These are phyloP conservation scores for Nipponacmea schrenckii DNA, from an alignment of 2,888 invertebrate genomes.

Conservation along the genomic window DNA sequence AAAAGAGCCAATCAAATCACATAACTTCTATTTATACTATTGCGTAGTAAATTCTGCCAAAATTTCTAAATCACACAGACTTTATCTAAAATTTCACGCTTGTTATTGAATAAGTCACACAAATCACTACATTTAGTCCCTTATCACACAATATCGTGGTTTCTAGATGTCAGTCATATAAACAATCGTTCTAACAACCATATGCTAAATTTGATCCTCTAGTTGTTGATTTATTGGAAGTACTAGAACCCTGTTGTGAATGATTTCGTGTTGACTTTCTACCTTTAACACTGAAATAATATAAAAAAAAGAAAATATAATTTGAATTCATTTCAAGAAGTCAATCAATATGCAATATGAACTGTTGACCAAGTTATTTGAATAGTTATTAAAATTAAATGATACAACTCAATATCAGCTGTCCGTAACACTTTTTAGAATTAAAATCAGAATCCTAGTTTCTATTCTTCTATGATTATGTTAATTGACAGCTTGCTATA, in stretches of 20 bases:
- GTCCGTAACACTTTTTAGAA: neutral
- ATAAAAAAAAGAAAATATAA: slow-evolving; percentile 1
- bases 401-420: too few relatives aligned
- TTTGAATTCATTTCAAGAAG: neutral
- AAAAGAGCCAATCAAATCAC: neutral
- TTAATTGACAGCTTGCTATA: too few relatives aligned
- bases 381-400: neutral
- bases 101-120: too few relatives aligned
- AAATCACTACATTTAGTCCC: too few relatives aligned
- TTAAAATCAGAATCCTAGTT: too few relatives aligned
- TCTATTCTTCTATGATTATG: too few relatives aligned
- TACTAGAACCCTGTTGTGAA: slow-evolving; percentile 22
- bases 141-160: too few relatives aligned
- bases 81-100: too few relatives aligned
- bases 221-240: slow-evolving; percentile 17
- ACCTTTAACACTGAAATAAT: slow-evolving; percentile 30
- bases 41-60: neutral
- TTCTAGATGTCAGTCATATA: too few relatives aligned
- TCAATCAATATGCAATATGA: neutral
- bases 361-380: neutral
- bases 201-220: slow-evolving; percentile 27
- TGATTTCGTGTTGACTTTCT: slow-evolving; percentile 29
- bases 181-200: slow-evolving; percentile 19
- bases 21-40: neutral
- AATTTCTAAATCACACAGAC: too few relatives aligned